Base-by-base conservation (phyloP, 2,113 vertebrate genomes). In the Marmota flaviventris region DNA sequence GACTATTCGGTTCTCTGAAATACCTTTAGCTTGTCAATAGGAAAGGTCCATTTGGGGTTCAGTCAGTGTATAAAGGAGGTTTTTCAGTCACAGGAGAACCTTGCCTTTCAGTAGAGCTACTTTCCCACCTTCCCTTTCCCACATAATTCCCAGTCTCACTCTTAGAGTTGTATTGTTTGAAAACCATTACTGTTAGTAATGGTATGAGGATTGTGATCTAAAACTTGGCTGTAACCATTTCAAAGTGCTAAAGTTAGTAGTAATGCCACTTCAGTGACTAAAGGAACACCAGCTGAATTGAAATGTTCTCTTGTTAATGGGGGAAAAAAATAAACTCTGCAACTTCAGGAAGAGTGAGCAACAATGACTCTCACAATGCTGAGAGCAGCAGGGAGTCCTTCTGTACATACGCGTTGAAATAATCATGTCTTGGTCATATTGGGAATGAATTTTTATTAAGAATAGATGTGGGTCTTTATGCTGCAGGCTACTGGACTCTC, bases 221-320 rank as follows among this genome's bases (percentile, higher is more conserved):
- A 98, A 97, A 96, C 78, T 96, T 98, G 93, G 97, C 96, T 96
- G 53, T 86, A 97, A 97, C 83, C 91, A 94, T 97, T 93, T 98
- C 87, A 97, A 98, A 98, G 97, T 79, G 91, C 69, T 79, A 85
- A 96, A 89, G 89, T 58, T 98, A 94, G 81, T 76, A 95, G 87
- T 85, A 39, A 25, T 97, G 67, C 29, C 95, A 95, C 90, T 96
- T 97, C 89, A 85, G 95, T 58, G 16, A 97, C 94, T 94, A 97
- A 98, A 98, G 85, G 95, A 97, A 95, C 77, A 88, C 90, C 94
- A 97, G 37, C 69, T 97, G 97, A 98, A 98, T 97, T 97, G 98
- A 98, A 98, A 98, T 96, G 89, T 96, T 97, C 88, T 97, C 77
- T 97, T 98, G 85, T 98, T 98, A 97, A 97, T 94, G 75, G 82